Base-by-base conservation (phyloP, 1,140 invertebrate species). In the Papilio aristodemus region DNA sequence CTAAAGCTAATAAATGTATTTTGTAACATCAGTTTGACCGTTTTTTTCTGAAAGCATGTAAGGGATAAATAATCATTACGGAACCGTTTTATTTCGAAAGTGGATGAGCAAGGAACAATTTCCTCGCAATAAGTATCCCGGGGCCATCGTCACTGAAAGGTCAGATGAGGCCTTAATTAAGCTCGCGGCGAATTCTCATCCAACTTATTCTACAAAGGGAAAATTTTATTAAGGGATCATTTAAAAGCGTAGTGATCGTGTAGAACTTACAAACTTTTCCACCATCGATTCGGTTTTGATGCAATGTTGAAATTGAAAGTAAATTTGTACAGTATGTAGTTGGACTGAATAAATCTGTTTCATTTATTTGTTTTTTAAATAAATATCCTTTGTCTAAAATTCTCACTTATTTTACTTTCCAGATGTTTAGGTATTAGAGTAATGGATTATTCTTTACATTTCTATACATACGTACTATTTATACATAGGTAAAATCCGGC, bases 91-190 rank as follows among this genome's bases (percentile, higher is more conserved):
- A 71, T 73, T 83, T 76, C 72, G 59, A 68, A 70, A 77, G 73
- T 39, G 63, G 77, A 76, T 70, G 69, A 75, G 74, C 68, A 73
- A 80, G 74, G 71, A 79, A 79, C 79, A 85, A 89, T 86, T 87
- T 83, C 79, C 82, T 81, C 76, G 84, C 77, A 87, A 87, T 85
- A 84, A 78, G 79, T 36, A 78, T 77, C 82, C 77, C 76, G 72
- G 73, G 69, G 78, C 71, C 83, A 88, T 88, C 79, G 79, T 77
- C 76, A 82, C 83, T 86, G 85, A 87, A 83, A 83, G 88, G 85
- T 81, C 86, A 87, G 76, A 67, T 64, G 79, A 87, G 79, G 80
- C 82, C 81, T 87, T 87, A 90, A 90, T 90, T 90, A 89, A 89
- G 81, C 77, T 74, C 69, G n/a, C n/a, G 74, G 72, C 78, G 74